These are phyloP conservation scores for Alaudala cheleensis DNA, from an alignment of 2,113 vertebrate genomes.

Conservation along the genomic window DNA sequence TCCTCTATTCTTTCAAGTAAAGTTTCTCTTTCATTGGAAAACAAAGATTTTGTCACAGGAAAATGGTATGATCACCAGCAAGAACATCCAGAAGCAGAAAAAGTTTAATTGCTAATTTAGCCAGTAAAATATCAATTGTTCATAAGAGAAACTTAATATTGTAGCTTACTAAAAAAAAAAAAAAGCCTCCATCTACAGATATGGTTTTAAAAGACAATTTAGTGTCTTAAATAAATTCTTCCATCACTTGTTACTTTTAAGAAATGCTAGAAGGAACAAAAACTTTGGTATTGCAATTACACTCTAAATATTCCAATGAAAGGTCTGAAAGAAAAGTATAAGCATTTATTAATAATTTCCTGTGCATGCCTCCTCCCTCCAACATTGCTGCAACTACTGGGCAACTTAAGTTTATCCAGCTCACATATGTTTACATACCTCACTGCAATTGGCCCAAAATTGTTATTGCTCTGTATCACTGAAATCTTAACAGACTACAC, in stretches of 20 bases:
- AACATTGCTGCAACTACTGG: not conserved
- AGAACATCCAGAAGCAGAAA: not conserved
- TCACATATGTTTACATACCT: not conserved
- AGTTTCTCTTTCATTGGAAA: not conserved
- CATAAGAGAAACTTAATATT: not conserved
- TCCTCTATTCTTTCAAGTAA: not conserved
- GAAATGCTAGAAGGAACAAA: not conserved
- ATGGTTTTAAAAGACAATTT: accelerated
- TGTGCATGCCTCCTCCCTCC: not conserved
- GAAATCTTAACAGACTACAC: not conserved
- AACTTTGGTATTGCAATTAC: not conserved
- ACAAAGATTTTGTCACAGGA: not conserved
- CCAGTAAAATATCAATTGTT: not conserved
- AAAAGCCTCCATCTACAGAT: not conserved
- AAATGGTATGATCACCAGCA: not conserved
- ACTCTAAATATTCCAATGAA: not conserved
- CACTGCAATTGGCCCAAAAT: not conserved
- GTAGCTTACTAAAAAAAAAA: not conserved
- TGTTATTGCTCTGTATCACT: not conserved
- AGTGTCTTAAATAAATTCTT: not conserved
- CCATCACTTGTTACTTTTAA: not conserved
- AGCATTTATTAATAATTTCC: not conserved
- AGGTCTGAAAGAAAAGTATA: not conserved
- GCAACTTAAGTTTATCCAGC: not conserved
- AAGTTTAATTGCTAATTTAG: not conserved